Base-by-base conservation (phyloP, 2,113 vertebrate species). In the Beaufortia kweichowensis region DNA sequence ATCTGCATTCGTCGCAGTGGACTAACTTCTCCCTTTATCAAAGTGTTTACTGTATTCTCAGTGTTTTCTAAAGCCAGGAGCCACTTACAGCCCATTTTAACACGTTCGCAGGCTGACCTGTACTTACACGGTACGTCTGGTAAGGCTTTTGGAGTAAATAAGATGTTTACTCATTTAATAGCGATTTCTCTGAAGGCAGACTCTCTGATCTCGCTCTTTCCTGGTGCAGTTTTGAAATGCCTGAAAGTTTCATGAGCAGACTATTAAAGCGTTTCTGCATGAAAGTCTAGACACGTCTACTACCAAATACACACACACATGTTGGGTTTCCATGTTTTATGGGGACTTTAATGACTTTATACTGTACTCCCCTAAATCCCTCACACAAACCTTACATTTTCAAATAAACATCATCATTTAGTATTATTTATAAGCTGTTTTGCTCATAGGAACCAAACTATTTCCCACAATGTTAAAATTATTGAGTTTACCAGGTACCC, bases 221-320 rank as follows among this genome's bases (percentile, higher is more conserved):
- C 70, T 62, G 17, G 26, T 61, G 55, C 60, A 70, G 39, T 57
- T 67, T 79, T 65, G 46, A 79, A 53, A 48, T 59, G 56, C 78
- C 81, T 86, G 65, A 81, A 85, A 64, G 59, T 85, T 83, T 86
- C 71, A 85, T 85, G 72, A 85, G 79, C 71, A 56, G 76, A 73
- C 73, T 85, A 84, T 84, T 84, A 87, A 87, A 77, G 86, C 84
- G 80, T 86, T 88, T 86, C 82, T 75, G 84, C 75, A 63, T 78
- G 75, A 76, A 64, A 84, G 77, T 84, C 78, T n/a, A n/a, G n/a
- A 76, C 82, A 84, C 79, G 56, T 74, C 48, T 79, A 46, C 41
- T 63, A 60, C 48, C 55, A 73, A 81, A 76, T 39, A 48, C 64
- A 46, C 77, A 69, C 39, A n/a, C 71, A 31, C 73, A 33, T 11